Evolutionary conservation across 37 sponge, comb jelly and placozoan genomes (phyloP).

Genomic region (Ianthella basta): DNA sequence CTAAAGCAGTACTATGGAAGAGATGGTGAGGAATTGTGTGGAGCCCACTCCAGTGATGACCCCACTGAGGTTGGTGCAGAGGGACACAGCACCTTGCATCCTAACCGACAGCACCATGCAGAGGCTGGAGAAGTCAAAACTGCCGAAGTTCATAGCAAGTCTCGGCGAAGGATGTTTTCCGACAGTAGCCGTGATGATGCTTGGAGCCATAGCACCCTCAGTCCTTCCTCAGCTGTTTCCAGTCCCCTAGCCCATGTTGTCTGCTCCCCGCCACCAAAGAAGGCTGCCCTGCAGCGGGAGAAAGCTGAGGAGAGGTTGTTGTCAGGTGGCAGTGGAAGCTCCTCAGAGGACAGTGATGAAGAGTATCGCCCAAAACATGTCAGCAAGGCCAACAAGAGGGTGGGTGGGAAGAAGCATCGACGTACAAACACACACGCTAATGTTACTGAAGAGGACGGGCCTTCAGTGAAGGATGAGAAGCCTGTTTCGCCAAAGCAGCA

Average conservation of each 20-base stretch:
- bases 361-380: neutral
- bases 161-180: neutral
- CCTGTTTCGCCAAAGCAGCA: too few species aligned
- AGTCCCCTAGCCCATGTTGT: neutral
- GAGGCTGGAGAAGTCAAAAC: neutral
- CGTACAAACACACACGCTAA: too few species aligned
- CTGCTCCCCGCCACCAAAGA: neutral
- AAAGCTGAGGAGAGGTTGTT: too few species aligned
- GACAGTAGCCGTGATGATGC: constrained; percentile 19
- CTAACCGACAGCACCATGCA: neutral
- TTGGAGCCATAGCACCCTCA: too few species aligned
- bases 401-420: too few species aligned
- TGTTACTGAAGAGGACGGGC: too few species aligned
- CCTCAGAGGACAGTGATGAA: neutral
- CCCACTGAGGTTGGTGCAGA: neutral
- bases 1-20: constrained; percentile 50
- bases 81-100: too few species aligned
- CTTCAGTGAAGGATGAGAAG: too few species aligned
- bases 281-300: neutral
- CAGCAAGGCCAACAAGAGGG: neutral
- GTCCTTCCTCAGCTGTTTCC: neutral
- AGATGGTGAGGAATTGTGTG: neutral
- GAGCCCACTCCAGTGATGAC: neutral
- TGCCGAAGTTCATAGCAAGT: too few species aligned
- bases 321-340: neutral